Evolutionary conservation across 2,888 invertebrate species (phyloP).

Genomic region (Drosophila formosana): DNA sequence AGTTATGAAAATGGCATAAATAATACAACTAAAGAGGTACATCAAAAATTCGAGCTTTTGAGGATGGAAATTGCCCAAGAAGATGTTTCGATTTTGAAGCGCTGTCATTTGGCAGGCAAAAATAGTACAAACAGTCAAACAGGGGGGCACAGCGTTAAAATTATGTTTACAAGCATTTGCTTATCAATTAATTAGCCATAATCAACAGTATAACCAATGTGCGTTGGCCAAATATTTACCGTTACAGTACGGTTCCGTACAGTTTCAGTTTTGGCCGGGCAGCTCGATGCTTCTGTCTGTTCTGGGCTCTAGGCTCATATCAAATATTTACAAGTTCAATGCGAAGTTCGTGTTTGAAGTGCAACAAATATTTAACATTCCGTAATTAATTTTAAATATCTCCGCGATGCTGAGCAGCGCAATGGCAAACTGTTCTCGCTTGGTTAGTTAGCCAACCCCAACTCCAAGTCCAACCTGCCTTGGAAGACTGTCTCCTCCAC

Average conservation of each 20-base stretch:
- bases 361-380: conserved; percentile 72
- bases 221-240: conserved; percentile 60
- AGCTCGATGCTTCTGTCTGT: not conserved
- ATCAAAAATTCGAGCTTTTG: not conserved
- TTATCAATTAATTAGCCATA: conserved; percentile 77
- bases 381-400: conserved; percentile 72
- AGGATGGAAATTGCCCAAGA: not conserved
- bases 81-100: not conserved
- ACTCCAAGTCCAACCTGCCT: not conserved
- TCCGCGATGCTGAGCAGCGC: conserved; percentile 18
- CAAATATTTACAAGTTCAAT: conserved; percentile 69
- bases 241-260: conserved; percentile 47
- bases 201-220: conserved; percentile 64
- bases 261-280: conserved; percentile 2
- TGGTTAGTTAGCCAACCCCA: conserved; percentile 12
- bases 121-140: conserved; percentile 5
- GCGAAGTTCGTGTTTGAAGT: conserved; percentile 68
- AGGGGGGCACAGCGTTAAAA: conserved; percentile 25
- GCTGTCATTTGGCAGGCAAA: conserved; percentile 5
- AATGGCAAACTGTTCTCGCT: conserved; percentile 30
- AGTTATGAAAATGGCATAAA: not conserved
- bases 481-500: not conserved
- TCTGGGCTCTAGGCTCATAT: conserved; percentile 25
- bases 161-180: conserved; percentile 68
- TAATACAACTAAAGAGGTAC: not conserved